phyloP scores from a whole-genome alignment of 2,797 vertebrate species.

The Discoglossus pictus region DNA sequence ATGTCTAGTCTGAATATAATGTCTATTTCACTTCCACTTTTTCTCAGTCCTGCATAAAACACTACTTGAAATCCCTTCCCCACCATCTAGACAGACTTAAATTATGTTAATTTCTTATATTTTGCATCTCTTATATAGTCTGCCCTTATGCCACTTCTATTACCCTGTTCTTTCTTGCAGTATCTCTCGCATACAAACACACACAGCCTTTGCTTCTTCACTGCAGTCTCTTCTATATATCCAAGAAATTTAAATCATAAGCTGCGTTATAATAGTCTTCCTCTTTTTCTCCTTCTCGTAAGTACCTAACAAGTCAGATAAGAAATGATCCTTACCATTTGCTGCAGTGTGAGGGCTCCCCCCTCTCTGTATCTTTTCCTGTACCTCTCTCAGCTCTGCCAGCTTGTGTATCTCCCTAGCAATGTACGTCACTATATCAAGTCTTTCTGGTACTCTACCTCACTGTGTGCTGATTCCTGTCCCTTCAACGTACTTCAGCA shows the following conservation, averaged over 20 bases:
- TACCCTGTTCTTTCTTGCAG: not conserved
- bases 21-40: too few species aligned
- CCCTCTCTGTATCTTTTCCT: conserved; percentile 27
- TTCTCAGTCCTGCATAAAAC: too few species aligned
- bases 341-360: conserved; percentile 45
- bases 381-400: conserved; percentile 31
- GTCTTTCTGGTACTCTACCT: conserved; percentile 28
- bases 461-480: conserved; percentile 16
- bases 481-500: not conserved
- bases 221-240: not conserved
- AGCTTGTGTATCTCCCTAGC: conserved; percentile 28
- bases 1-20: too few species aligned
- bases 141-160: not conserved
- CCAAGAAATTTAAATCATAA: not conserved
- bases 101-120: too few species aligned
- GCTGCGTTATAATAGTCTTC: conserved; percentile 13
- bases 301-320: conserved; percentile 14
- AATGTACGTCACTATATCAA: conserved; percentile 30
- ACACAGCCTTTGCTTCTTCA: not conserved
- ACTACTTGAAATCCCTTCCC: too few species aligned
- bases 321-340: conserved; percentile 47
- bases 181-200: not conserved
- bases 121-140: too few species aligned
- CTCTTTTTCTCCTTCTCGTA: conserved; percentile 3
- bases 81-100: too few species aligned